Conservation (phyloP, 2,113 vertebrate species). For the Struthidea cinerea region DNA sequence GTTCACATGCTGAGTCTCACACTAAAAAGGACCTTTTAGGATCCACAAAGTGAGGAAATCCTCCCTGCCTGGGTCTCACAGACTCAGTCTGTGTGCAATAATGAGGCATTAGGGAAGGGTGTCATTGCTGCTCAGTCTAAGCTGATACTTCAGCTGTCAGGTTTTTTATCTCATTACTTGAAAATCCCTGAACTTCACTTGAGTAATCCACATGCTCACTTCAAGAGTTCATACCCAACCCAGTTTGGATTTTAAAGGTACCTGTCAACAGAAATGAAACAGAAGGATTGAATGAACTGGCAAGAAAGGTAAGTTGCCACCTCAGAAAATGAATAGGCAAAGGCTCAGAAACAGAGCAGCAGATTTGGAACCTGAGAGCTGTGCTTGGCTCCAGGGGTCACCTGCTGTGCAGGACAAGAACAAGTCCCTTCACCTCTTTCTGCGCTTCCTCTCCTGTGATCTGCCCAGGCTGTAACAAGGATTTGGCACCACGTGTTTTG, state of each 20-base stretch:
- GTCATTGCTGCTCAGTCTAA: neutral
- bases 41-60: neutral
- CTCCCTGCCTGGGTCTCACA: neutral
- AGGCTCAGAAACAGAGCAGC: neutral
- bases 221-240: neutral
- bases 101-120: neutral
- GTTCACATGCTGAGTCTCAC: neutral
- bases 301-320: neutral
- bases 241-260: neutral
- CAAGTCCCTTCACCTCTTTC: neutral
- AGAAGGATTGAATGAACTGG: neutral
- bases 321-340: neutral
- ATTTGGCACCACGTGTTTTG: rapidly evolving
- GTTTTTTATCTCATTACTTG: neutral
- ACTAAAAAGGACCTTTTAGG: neutral
- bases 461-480: neutral
- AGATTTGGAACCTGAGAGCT: neutral
- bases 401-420: neutral
- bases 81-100: neutral
- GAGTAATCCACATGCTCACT: neutral
- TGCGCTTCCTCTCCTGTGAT: neutral
- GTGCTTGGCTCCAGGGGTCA: neutral
- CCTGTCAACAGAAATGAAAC: neutral
- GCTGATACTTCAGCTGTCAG: neutral
- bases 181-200: neutral